Base-by-base conservation (phyloP, 2,888 invertebrate species). In the Drosophila quinaria region DNA sequence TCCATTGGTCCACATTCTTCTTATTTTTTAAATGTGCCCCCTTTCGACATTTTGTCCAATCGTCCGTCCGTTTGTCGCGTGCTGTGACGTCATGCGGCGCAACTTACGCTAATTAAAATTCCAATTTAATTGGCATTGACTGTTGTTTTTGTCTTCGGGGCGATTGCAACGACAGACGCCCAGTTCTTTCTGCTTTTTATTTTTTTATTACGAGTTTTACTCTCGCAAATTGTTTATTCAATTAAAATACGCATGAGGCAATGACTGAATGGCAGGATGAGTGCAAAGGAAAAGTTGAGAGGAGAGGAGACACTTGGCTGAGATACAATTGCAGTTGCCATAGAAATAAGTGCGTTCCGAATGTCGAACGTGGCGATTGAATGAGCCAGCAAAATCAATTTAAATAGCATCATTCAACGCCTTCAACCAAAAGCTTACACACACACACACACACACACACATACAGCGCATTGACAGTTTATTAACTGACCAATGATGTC, bases 81-180 rank as follows among this genome's bases (percentile, higher is more conserved):
- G 52, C 31, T 47, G 61, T 79, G 87, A 79, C 87, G 88, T 85
- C 88, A 85, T 62, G 59, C 62, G 46, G 56, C 55, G 69, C 41
- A 85, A 84, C 80, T 89, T 87, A 69, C 81, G 84, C 90, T 90
- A 90, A 89, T 89, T 90, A 90, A 89, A 89, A 89, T 90, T 90
- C 90, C 72, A 87, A 87, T 90, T 90, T 89, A 89, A 89, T 89
- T 89, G 89, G 82, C 85, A 84, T 82, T 69, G 87, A 78, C 69
- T 87, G 78, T 73, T 84, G 78, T 88, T 88, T 88, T 88, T 90
- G 87, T 86, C 90, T 90, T 90, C 70, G 69, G 73, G 70, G 79
- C 74, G 66, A 78, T 89, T 78, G 81, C 84, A 73, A 11, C 49
- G 49, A 10, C 60, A 72, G 46, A 42, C 50, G 58, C 42, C 37